phyloP scores from a whole-genome alignment of 2,113 vertebrate genomes.

The Triplophysa siluroides region DNA sequence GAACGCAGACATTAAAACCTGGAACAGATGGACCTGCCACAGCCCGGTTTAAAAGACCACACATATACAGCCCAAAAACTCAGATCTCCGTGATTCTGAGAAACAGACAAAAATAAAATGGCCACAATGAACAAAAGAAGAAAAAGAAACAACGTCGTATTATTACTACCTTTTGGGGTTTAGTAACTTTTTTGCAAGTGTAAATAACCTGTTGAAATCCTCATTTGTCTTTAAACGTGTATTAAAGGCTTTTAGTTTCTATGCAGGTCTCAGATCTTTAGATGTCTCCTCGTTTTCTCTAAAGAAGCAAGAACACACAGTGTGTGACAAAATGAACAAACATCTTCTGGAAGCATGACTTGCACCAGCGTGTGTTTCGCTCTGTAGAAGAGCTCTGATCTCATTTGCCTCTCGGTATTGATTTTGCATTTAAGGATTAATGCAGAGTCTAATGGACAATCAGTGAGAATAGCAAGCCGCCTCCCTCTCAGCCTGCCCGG shows the following conservation, averaged over 20 bases:
- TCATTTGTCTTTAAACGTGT: not conserved
- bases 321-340: not conserved
- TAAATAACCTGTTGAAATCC: not conserved
- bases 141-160: not conserved
- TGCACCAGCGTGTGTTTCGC: not conserved
- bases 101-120: not conserved
- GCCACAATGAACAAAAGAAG: not conserved
- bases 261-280: not conserved
- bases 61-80: constrained; percentile 3
- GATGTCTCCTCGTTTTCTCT: constrained; percentile 4
- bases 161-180: not conserved
- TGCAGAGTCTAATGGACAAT: constrained; percentile 53
- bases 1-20: constrained; percentile 20
- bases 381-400: constrained; percentile 40
- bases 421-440: constrained; percentile 57
- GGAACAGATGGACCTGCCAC: constrained; percentile 38
- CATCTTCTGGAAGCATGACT: not conserved
- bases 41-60: constrained; percentile 17
- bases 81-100: too few species aligned
- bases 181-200: not conserved
- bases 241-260: not conserved
- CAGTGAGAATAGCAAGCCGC: constrained; percentile 35
- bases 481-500: constrained; percentile 33
- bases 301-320: not conserved
- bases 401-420: constrained; percentile 46